Conservation (phyloP, 2,888 invertebrate genomes). For the Caprella mutica region DNA sequence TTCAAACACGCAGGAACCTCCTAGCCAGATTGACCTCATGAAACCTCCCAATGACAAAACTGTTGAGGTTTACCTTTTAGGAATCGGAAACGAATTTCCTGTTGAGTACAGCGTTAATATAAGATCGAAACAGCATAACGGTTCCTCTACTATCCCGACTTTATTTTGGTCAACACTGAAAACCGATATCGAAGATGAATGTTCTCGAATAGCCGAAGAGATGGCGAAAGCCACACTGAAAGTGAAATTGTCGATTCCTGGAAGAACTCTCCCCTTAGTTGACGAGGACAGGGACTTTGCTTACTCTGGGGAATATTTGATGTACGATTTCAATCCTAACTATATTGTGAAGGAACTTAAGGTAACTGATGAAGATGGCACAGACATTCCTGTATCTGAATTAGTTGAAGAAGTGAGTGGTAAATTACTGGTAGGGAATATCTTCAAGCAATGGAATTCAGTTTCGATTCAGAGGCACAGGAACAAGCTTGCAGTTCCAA, state of each 20-base stretch:
- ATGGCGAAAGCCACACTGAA: background rate
- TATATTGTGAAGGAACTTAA: background rate
- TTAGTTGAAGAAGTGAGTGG: background rate
- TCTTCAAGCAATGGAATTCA: slow-evolving; percentile 20
- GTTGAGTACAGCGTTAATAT: slow-evolving; percentile 20
- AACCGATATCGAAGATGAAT: background rate
- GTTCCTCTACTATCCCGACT: slow-evolving; percentile 16
- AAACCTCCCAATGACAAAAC: slow-evolving; percentile 2
- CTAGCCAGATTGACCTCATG: slow-evolving; percentile 2
- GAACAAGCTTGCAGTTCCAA: slow-evolving; percentile 1
- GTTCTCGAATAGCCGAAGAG: background rate
- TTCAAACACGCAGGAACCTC: slow-evolving; percentile 3
- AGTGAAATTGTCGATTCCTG: slow-evolving; percentile 7
- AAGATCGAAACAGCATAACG: slow-evolving; percentile 19
- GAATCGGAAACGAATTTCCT: slow-evolving; percentile 13
- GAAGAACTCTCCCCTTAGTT: slow-evolving; percentile 1
- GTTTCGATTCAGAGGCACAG: slow-evolving; percentile 17
- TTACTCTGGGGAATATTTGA: slow-evolving; percentile 13
- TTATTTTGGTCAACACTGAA: slow-evolving; percentile 16
- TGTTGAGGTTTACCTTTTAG: slow-evolving; percentile 14
- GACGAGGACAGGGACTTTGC: background rate
- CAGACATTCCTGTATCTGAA: background rate
- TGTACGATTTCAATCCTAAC: slow-evolving; percentile 1
- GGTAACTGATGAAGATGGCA: background rate
- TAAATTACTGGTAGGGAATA: background rate